Conservation (phyloP, 2,113 vertebrate species). For the Callipepla squamata region DNA sequence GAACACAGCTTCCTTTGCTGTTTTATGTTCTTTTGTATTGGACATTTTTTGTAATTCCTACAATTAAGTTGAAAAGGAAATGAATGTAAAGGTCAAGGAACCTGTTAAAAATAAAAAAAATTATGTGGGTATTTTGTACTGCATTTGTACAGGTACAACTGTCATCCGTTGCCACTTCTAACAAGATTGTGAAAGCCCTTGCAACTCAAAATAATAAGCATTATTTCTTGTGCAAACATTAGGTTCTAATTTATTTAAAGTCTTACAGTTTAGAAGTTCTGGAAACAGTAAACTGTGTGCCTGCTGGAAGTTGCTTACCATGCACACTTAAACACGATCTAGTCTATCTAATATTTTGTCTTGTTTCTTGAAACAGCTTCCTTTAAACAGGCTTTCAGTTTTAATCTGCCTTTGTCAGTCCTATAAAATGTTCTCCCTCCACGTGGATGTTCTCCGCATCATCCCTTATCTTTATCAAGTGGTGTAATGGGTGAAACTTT, state of each 20-base stretch:
- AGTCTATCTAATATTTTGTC: background rate
- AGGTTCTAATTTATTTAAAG: background rate
- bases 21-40: background rate
- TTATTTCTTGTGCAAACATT: background rate
- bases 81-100: background rate
- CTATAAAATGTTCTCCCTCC: background rate
- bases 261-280: background rate
- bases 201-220: background rate
- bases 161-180: background rate
- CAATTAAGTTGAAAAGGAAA: background rate
- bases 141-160: background rate
- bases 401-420: background rate
- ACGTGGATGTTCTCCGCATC: background rate
- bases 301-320: background rate
- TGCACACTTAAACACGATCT: background rate
- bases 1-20: constrained; percentile 23
- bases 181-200: background rate
- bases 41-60: background rate
- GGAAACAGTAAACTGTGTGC: background rate
- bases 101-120: background rate
- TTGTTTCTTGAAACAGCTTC: background rate
- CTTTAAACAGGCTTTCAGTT: background rate
- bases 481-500: background rate
- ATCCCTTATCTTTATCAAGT: background rate
- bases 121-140: background rate